A percentile compares a stretch with the other conserved stretches of the same genome.
phyloP scores from a whole-genome alignment of 2,888 invertebrate species.

The Argyresthia goedartella region DNA sequence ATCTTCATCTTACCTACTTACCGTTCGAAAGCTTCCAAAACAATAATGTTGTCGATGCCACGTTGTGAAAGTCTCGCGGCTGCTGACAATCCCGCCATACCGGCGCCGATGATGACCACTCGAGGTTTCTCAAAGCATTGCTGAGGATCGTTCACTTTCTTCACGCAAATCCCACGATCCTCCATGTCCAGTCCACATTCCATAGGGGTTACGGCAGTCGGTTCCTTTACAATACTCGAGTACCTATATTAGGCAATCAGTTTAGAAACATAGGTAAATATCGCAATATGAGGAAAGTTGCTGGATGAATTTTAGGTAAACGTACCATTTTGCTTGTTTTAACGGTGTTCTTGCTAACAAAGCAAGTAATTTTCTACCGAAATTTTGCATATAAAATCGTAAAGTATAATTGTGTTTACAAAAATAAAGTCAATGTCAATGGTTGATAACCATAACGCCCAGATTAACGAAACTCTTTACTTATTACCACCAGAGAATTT shows the following conservation, averaged over 20 bases:
- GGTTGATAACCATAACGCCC: too few species aligned
- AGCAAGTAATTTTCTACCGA: conserved; percentile 17
- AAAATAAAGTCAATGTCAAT: too few species aligned
- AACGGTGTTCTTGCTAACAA: conserved; percentile 23
- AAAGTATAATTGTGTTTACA: background rate
- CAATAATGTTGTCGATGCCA: conserved; percentile 76
- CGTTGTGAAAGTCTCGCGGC: conserved; percentile 78
- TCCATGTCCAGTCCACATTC: conserved; percentile 41
- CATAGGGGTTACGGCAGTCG: conserved; percentile 1
- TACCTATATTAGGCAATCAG: too few species aligned
- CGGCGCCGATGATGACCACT: conserved; percentile 83
- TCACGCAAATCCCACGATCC: conserved; percentile 40
- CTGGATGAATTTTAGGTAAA: background rate
- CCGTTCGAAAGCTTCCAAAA: conserved; percentile 84
- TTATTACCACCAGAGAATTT: too few species aligned
- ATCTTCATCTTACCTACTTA: conserved; percentile 21
- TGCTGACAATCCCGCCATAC: conserved; percentile 84
- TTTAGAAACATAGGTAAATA: too few species aligned
- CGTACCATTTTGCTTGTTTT: conserved; percentile 15
- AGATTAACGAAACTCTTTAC: too few species aligned
- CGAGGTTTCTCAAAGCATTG: conserved; percentile 65
- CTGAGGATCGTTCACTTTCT: conserved; percentile 37
- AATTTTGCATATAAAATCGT: conserved; percentile 27
- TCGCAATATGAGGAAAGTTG: too few species aligned
- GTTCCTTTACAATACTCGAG: too few species aligned